Evolutionary conservation across 2,113 vertebrate species (phyloP), one percentile per base, ranked within the genome.

Genomic region (Tychaedon coryphoeus): DNA sequence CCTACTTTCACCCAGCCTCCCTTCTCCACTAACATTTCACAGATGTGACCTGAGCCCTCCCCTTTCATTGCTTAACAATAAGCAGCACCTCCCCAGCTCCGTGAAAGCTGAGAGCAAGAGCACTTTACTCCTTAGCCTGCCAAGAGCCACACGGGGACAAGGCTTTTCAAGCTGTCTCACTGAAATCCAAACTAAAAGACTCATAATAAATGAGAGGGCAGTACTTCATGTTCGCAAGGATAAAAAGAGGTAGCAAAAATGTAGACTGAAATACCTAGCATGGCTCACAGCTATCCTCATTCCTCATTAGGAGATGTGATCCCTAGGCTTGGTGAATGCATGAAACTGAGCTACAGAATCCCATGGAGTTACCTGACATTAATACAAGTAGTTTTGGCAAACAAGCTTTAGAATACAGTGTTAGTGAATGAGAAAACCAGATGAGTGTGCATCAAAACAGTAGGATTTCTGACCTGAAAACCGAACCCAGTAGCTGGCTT

Each of bases 41-140:
- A 97, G 97, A 97, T 97, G 97, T 97, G 97, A 96, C 96, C 97
- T 93, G 96, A 97, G 90, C 95, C 94, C 95, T 97, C 95, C 96
- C 70, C 94, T 97, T 97, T 96, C 96, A 79, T 93, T 96, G 95
- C 95, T 96, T 97, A 97, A 97, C 96, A 97, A 97, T 96, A 96
- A 97, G 96, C 96, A 97, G 97, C 94, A 97, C 92, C 95, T 97
- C 95, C 94, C 92, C 64, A 80, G 90, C 93, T 71, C 94, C 82
- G 93, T 97, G 96, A 97, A 97, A 96, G 92, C 90, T 12, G 95
- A 95, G 95, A 97, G 94, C 86, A 64, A 96, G 92, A 96, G 94
- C 95, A 95, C 96, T 97, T 96, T 96, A 95, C 93, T 96, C 92
- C 76, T 94, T 93, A 88, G 95, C 88, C 78, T 97, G 95, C 97